A percentile compares a stretch with the other conserved stretches of the same genome.
These are phyloP conservation scores for Vandiemenella viatica DNA, from an alignment of 2,888 invertebrate species.

Conservation along the genomic window DNA sequence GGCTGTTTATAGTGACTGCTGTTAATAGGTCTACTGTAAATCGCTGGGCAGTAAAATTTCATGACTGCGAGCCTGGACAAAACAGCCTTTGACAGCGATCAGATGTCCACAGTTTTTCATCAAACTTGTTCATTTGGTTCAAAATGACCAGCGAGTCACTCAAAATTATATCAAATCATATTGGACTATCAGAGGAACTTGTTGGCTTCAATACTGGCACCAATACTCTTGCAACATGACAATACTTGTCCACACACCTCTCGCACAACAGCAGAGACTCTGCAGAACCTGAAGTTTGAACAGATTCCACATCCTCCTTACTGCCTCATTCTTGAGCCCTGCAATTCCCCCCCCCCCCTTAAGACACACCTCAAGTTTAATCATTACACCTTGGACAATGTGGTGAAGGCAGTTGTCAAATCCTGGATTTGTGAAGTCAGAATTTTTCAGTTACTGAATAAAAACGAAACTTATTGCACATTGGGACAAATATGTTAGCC, in stretches of 20 bases:
- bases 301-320: constrained; percentile 1
- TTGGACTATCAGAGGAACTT: not conserved
- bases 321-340: constrained; percentile 1
- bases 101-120: not conserved
- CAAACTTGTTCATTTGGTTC: not conserved
- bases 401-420: constrained; percentile 3
- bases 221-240: constrained; percentile 11
- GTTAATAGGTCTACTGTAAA: not conserved
- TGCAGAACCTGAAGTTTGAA: not conserved
- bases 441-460: not conserved
- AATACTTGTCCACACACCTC: constrained; percentile 1
- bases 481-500: constrained; percentile 4
- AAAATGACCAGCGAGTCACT: not conserved
- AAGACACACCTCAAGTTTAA: not conserved
- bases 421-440: constrained; percentile 8
- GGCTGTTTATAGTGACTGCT: not conserved
- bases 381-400: constrained; percentile 7
- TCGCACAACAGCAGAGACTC: not conserved
- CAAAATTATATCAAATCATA: too few species aligned
- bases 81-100: not conserved
- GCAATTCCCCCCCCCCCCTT: not conserved
- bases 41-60: not conserved
- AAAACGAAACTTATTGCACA: not conserved
- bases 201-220: not conserved
- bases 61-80: not conserved